Evolutionary conservation across 2,888 invertebrate species (phyloP).

Genomic region (Ichneumoninae sp.): DNA sequence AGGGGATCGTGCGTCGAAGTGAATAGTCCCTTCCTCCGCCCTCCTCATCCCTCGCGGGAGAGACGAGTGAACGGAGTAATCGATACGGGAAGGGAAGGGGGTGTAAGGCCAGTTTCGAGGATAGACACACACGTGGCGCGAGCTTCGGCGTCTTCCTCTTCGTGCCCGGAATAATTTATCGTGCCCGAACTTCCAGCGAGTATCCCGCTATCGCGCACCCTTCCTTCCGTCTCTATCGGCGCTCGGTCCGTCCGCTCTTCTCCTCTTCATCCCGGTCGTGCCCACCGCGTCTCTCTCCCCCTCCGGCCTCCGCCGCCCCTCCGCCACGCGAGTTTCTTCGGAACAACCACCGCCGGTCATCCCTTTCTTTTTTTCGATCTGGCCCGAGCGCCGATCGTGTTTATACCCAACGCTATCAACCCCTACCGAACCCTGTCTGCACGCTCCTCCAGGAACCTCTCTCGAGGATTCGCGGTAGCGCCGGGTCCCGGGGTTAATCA

Average conservation of each 20-base stretch:
- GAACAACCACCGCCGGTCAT: slow-evolving; percentile 35
- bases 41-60: background rate
- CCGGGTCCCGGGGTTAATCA: slow-evolving; percentile 77
- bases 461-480: slow-evolving; percentile 73
- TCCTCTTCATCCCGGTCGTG: slow-evolving; percentile 46
- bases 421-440: background rate
- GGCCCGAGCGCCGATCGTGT: slow-evolving; percentile 45
- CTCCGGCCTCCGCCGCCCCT: no score
- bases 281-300: background rate
- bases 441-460: slow-evolving; percentile 44
- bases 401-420: slow-evolving; percentile 64
- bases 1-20: slow-evolving; percentile 61
- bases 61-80: slow-evolving; percentile 65
- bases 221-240: slow-evolving; percentile 61
- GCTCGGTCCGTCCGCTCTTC: slow-evolving; percentile 58
- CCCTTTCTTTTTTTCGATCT: slow-evolving; percentile 63
- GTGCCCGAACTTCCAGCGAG: slow-evolving; percentile 54
- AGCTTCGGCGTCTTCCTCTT: slow-evolving; percentile 74
- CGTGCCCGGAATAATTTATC: slow-evolving; percentile 81
- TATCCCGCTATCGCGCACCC: slow-evolving; percentile 68
- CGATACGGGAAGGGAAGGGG: slow-evolving; percentile 61
- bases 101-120: slow-evolving; percentile 59
- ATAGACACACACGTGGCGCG: slow-evolving; percentile 59
- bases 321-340: slow-evolving; percentile 13
- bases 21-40: slow-evolving; percentile 49